phyloP scores from a whole-genome alignment of 2,113 vertebrate genomes.

The Nicator chloris region DNA sequence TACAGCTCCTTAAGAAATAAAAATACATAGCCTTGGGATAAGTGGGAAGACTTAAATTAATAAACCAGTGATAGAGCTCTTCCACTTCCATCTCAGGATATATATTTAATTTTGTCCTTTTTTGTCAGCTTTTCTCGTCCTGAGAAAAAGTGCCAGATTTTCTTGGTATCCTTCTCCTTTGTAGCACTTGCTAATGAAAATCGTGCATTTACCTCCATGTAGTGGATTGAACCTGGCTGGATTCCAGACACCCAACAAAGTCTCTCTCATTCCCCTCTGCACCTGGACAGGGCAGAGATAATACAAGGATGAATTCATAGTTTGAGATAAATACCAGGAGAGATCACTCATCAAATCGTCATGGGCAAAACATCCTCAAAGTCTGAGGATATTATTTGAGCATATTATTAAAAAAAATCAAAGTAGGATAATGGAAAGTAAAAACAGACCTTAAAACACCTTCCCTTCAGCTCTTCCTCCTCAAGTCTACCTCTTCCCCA shows the following conservation, averaged over 20 bases:
- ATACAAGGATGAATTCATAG: not conserved
- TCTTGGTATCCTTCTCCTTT: not conserved
- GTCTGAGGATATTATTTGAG: not conserved
- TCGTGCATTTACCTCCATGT: not conserved
- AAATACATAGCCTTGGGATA: not conserved
- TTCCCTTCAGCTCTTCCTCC: not conserved
- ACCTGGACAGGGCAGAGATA: not conserved
- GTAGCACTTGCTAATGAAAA: not conserved
- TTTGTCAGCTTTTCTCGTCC: not conserved
- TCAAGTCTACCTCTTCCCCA: not conserved
- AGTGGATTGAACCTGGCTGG: not conserved
- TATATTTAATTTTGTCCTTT: not conserved
- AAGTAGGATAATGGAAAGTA: not conserved
- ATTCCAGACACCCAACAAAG: not conserved
- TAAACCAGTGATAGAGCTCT: not conserved
- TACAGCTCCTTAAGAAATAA: not conserved
- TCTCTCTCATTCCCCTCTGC: not conserved
- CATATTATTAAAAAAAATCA: not conserved
- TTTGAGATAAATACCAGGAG: not conserved
- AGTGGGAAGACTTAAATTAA: not conserved
- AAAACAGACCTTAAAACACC: not conserved
- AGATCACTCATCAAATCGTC: not conserved
- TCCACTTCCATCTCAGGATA: not conserved
- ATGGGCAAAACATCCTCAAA: not conserved
- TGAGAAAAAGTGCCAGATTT: not conserved